Evolutionary conservation across 1,140 invertebrate species (phyloP).

Genomic region (Bursaphelenchus mucronatus): DNA sequence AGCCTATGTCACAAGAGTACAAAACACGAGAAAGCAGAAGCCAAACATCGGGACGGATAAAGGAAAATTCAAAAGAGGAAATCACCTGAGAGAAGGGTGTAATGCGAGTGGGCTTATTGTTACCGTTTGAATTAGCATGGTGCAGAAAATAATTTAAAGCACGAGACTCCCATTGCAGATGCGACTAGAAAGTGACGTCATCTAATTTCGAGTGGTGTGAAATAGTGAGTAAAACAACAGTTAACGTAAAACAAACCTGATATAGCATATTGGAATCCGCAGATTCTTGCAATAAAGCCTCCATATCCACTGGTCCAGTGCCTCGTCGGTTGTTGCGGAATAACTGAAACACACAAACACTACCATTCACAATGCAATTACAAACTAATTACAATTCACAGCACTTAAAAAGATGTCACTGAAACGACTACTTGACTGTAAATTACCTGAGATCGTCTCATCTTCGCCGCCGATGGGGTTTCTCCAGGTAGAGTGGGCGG

Average conservation of each 20-base stretch:
- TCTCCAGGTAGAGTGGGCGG: conserved; percentile 24
- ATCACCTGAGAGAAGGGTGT: too few species aligned
- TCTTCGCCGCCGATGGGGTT: conserved; percentile 37
- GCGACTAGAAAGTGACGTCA: neutral
- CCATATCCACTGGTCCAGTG: conserved; percentile 37
- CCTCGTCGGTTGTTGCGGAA: conserved; percentile 35
- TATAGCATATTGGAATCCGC: neutral
- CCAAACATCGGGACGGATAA: too few species aligned
- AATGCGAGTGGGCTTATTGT: too few species aligned
- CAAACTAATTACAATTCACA: neutral
- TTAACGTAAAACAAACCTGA: neutral
- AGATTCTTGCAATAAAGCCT: conserved; percentile 17
- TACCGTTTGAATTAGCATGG: too few species aligned
- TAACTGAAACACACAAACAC: conserved; percentile 25
- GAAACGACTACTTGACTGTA: too few species aligned
- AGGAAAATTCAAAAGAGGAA: too few species aligned
- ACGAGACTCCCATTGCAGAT: neutral
- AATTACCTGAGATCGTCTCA: conserved; percentile 44
- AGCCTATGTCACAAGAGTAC: too few species aligned
- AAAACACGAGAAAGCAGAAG: too few species aligned
- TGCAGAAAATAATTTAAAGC: neutral
- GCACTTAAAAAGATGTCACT: too few species aligned
- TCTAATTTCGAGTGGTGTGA: conserved; percentile 1
- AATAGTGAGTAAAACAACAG: neutral
- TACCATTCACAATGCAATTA: neutral